phyloP scores from a whole-genome alignment of 1,140 invertebrate genomes.

The Cyrtorhinus lividipennis region DNA sequence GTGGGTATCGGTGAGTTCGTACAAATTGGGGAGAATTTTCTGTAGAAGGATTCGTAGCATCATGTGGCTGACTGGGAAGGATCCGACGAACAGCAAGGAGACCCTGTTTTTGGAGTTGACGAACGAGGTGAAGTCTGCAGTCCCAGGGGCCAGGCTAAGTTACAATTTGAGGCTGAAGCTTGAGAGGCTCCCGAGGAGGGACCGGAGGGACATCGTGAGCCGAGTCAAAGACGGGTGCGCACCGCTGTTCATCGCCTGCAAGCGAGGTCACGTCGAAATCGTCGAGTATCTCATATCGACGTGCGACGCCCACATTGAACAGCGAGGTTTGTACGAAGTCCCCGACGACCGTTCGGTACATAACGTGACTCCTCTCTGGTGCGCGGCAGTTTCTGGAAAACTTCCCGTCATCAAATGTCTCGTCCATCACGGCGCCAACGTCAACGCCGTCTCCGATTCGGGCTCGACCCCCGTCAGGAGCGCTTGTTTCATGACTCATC shows the following conservation, averaged over 20 bases:
- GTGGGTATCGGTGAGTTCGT: no score
- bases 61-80: constrained; percentile 29
- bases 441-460: constrained; percentile 71
- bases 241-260: constrained; percentile 73
- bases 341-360: constrained; percentile 57
- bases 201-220: constrained; percentile 46
- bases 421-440: constrained; percentile 61
- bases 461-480: constrained; percentile 79
- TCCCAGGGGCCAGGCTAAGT: constrained; percentile 51
- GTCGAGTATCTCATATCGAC: constrained; percentile 73
- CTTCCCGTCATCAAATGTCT: constrained; percentile 62
- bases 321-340: constrained; percentile 60
- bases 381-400: constrained; percentile 75
- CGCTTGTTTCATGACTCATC: constrained; percentile 86
- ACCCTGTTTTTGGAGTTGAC: constrained; percentile 48
- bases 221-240: constrained; percentile 59
- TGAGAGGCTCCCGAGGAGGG: constrained; percentile 40
- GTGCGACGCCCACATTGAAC: constrained; percentile 72
- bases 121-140: constrained; percentile 47
- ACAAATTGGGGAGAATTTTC: no score
- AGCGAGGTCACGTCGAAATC: constrained; percentile 69
- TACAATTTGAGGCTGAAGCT: constrained; percentile 45
- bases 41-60: not conserved
- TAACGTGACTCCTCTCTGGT: constrained; percentile 81
- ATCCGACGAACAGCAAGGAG: constrained; percentile 38